Percentiles rank a stretch among this genome's conserved stretches.
These are phyloP conservation scores for Dallia pectoralis DNA, from an alignment of 2,797 vertebrate species.

Conservation along the genomic window DNA sequence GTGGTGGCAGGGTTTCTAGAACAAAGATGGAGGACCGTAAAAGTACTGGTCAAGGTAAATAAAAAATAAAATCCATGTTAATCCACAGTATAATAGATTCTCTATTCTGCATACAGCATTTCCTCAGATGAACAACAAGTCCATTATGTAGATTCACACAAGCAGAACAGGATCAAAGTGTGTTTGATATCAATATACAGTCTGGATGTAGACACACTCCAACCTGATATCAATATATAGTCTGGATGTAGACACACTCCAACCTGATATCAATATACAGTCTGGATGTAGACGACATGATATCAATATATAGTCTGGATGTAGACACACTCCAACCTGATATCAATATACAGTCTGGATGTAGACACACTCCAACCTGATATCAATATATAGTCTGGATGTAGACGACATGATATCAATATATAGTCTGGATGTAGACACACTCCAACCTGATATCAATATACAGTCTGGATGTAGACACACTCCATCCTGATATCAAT, in stretches of 20 bases:
- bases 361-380: not conserved
- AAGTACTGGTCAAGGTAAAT: not conserved
- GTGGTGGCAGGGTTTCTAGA: not conserved
- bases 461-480: not conserved
- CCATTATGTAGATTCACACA: not conserved
- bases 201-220: too few species aligned
- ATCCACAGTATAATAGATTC: not conserved
- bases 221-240: not conserved
- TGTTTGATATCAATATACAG: not conserved
- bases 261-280: too few species aligned
- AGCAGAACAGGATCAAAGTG: not conserved
- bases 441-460: not conserved
- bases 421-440: not conserved
- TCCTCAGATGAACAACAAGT: not conserved
- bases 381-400: too few species aligned
- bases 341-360: not conserved
- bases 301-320: not conserved
- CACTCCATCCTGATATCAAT: not conserved
- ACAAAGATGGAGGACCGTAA: not conserved
- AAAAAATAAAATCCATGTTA: not conserved
- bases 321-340: not conserved
- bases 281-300: too few species aligned
- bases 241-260: not conserved
- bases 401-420: not conserved
- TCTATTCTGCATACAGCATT: not conserved